Evolutionary conservation across 2,113 vertebrate species (phyloP).

Genomic region (Ahaetulla prasina): DNA sequence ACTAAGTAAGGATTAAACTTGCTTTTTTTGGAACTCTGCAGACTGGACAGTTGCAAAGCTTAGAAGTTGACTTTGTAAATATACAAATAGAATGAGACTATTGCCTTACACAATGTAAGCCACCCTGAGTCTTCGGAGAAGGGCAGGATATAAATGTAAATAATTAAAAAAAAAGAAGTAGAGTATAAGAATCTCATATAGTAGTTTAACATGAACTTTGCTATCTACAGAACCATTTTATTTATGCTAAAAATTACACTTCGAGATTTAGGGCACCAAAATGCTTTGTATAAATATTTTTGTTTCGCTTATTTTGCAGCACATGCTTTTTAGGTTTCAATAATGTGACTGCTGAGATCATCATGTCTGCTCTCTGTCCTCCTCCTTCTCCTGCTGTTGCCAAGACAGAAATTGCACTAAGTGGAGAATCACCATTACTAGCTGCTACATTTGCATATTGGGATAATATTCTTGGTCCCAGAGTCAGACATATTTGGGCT

Average conservation of each 20-base stretch:
- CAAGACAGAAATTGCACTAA: constrained; percentile 87
- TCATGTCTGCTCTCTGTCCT: constrained; percentile 88
- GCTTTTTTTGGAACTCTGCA: neutral
- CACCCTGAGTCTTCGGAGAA: too few species aligned
- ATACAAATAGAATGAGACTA: too few species aligned
- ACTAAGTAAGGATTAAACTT: neutral
- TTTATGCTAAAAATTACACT: neutral
- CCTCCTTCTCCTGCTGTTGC: constrained; percentile 95
- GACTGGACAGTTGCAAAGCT: neutral
- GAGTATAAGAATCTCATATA: neutral
- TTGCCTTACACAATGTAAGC: too few species aligned
- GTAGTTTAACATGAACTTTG: neutral
- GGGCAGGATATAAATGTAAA: too few species aligned
- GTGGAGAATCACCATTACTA: constrained; percentile 88
- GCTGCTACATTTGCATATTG: constrained; percentile 98
- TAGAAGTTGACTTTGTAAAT: too few species aligned
- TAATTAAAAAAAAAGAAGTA: too few species aligned
- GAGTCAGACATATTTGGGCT: constrained; percentile 93
- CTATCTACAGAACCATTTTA: neutral
- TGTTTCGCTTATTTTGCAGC: neutral
- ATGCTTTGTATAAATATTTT: neutral
- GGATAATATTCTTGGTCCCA: constrained; percentile 97
- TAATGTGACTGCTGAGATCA: constrained; percentile 13
- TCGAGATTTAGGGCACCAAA: neutral
- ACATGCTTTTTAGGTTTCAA: constrained; percentile 44